phyloP scores from a whole-genome alignment of 2,113 vertebrate species.

The Upupa epops region DNA sequence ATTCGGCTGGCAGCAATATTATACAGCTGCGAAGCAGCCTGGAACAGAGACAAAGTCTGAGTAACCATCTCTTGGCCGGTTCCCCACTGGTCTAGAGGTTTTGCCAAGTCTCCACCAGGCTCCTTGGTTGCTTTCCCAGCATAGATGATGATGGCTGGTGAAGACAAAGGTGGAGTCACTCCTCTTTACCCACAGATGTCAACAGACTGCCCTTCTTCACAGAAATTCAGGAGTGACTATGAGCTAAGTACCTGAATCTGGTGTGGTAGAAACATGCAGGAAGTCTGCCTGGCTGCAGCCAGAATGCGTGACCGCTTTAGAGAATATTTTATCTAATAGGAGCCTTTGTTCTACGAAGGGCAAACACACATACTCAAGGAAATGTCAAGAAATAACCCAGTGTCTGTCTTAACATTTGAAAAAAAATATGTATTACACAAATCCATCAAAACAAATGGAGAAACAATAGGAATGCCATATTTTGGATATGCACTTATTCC shows the following conservation, averaged over 20 bases:
- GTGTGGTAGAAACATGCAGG: not conserved
- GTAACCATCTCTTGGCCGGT: not conserved
- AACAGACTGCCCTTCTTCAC: not conserved
- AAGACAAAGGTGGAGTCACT: not conserved
- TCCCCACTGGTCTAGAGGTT: not conserved
- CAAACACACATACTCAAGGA: not conserved
- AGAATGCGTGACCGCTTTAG: not conserved
- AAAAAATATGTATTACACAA: not conserved
- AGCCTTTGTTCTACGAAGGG: slow-evolving; percentile 3
- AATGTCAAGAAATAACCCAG: slow-evolving; percentile 1
- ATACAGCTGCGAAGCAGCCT: slow-evolving; percentile 1
- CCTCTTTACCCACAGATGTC: not conserved
- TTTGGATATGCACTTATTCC: not conserved
- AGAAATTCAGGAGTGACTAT: not conserved
- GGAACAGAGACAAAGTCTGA: not conserved
- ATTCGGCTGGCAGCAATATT: not conserved
- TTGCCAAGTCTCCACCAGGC: slow-evolving; percentile 10
- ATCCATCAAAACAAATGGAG: not conserved
- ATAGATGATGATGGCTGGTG: not conserved
- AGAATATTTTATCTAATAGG: not conserved
- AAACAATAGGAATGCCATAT: not conserved
- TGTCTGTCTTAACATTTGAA: slow-evolving; percentile 2
- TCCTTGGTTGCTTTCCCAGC: not conserved
- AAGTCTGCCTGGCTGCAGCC: not conserved
- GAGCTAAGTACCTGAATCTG: not conserved